Conservation (phyloP, 2,113 vertebrate genomes). For the Poeciliopsis retropinna region DNA sequence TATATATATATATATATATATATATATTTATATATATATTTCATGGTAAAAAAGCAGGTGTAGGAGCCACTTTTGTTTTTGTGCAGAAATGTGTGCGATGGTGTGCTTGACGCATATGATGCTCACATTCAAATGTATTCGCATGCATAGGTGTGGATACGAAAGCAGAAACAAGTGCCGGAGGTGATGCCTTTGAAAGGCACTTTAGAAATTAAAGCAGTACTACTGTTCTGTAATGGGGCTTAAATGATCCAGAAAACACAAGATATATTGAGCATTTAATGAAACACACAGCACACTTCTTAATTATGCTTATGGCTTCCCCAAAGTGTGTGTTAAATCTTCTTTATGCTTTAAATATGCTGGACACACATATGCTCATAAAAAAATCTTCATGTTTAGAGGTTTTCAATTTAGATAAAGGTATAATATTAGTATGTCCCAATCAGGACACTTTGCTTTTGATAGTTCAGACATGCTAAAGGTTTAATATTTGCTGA, state of each 20-base stretch:
- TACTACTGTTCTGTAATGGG: constrained; percentile 84
- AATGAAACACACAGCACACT: constrained; percentile 79
- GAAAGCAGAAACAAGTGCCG: constrained; percentile 68
- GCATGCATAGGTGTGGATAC: constrained; percentile 28
- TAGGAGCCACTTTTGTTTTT: constrained; percentile 8
- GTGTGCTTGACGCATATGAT: constrained; percentile 16
- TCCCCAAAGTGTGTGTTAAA: constrained; percentile 49
- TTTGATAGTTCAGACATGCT: not conserved
- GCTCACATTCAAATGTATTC: constrained; percentile 9
- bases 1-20: too few relatives aligned
- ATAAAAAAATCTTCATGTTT: constrained; percentile 9
- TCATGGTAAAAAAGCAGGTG: constrained; percentile 17
- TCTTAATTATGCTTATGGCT: constrained; percentile 69
- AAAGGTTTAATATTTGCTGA: not conserved
- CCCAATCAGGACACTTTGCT: not conserved
- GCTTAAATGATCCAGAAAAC: constrained; percentile 88
- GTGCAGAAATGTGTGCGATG: constrained; percentile 15
- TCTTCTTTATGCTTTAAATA: constrained; percentile 37
- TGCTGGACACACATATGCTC: not conserved
- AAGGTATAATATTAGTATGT: not conserved
- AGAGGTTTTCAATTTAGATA: not conserved
- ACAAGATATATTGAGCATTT: constrained; percentile 87
- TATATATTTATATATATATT: too few relatives aligned
- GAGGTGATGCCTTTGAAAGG: constrained; percentile 82
- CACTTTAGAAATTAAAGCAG: constrained; percentile 86